Base-by-base conservation (phyloP, 2,797 vertebrate genomes). In the Coregonus sp. region DNA sequence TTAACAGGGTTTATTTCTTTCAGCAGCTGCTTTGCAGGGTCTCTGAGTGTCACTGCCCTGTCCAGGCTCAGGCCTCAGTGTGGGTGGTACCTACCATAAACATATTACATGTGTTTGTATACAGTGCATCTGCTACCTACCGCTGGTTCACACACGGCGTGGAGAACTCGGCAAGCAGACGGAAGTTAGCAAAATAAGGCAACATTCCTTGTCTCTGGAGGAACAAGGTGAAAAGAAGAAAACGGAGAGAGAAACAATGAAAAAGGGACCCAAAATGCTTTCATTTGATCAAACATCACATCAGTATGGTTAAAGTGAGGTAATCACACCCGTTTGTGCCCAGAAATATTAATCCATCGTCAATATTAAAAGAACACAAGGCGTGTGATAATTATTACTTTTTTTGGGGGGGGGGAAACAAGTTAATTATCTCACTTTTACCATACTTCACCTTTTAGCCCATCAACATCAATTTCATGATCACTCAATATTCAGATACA, bases 121-220 rank as follows among this genome's bases (percentile, higher is more conserved):
- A 47, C 40, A 40, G 40, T 47, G 2, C 40, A 63, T 63, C 9
- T 29, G 37, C 77, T 84, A 96, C 97, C 79, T 96, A 99, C 98
- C 98, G 95, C 93, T 99, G 98, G 91, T 99, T 99, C 89, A 99
- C 97, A 90, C 98, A 99, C 31, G 98, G 98, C 82, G 97, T 99
- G 85, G 98, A 99, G 90, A 99, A 96, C 91, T 99, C 98, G 70
- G 98, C 97, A 75, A 99, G 95, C 88, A 99, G 95, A 84, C 98
- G 97, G 91, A 98, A 98, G 94, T 98, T 99, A 89, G 96, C 98
- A 93, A 99, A 90, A 92, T 97, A 99, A 87, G 92, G 94, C 95
- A 99, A 94, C 86, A 95, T 90, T 93, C 97, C 96, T 89, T 92
- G 78, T 75, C 85, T 94, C 98, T 99, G 91, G 71, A 94, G 89